Percentiles rank a stretch among this genome's conserved stretches.
These are phyloP conservation scores for Phocoena phocoena DNA, from an alignment of 2,113 vertebrate genomes.

Conservation along the genomic window DNA sequence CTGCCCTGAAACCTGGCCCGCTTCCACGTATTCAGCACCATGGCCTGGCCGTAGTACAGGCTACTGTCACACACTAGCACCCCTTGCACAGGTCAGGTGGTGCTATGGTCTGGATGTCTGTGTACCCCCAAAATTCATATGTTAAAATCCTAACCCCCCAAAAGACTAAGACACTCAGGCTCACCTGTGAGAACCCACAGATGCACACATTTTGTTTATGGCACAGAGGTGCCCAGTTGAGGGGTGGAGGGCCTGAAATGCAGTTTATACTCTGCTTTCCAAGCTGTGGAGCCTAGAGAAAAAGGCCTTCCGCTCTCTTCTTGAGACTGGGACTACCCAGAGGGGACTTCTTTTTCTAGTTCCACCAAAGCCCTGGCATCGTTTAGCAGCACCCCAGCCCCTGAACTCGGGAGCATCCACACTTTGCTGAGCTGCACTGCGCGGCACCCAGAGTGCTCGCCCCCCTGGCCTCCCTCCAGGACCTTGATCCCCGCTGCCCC, in stretches of 20 bases:
- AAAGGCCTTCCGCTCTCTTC: neutral
- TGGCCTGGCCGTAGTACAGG: neutral
- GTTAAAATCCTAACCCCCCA: neutral
- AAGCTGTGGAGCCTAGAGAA: neutral
- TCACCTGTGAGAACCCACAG: neutral
- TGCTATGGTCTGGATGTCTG: neutral
- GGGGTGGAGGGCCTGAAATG: neutral
- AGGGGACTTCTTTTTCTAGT: neutral
- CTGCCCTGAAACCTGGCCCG: neutral
- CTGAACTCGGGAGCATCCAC: neutral
- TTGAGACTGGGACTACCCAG: neutral
- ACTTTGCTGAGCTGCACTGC: neutral
- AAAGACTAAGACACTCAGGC: neutral
- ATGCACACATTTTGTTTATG: fast-evolving
- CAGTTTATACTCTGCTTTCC: neutral
- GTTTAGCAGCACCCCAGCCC: neutral
- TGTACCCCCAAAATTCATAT: neutral
- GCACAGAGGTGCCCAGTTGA: neutral
- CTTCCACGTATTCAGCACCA: neutral
- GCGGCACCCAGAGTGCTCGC: neutral
- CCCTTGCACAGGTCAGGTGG: neutral
- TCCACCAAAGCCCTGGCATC: neutral
- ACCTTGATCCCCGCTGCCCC: neutral
- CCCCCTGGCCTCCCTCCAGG: neutral
- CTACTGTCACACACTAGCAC: neutral